phyloP scores from a whole-genome alignment of 1,140 invertebrate genomes.

The Eupristina koningsbergeri region DNA sequence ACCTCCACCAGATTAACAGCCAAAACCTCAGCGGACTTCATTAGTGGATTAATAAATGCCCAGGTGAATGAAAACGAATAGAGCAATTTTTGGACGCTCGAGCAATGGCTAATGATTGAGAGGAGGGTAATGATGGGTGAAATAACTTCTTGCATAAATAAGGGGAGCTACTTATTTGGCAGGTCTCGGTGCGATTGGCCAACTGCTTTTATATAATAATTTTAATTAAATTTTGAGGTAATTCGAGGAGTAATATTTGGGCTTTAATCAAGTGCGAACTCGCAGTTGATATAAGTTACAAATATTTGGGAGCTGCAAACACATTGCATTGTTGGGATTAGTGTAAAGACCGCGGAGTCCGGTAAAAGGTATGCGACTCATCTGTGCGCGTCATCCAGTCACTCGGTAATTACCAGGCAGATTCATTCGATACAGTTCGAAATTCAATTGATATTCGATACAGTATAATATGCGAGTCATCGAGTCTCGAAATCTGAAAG shows the following conservation, averaged over 20 bases:
- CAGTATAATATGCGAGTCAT: neutral
- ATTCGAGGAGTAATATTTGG: neutral
- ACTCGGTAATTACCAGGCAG: neutral
- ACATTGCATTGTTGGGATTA: neutral
- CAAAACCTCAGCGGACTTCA: too few relatives aligned
- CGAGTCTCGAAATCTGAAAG: neutral
- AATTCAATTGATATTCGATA: too few relatives aligned
- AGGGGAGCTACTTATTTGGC: too few relatives aligned
- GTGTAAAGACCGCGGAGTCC: neutral
- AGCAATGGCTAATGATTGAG: too few relatives aligned
- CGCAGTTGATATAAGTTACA: neutral
- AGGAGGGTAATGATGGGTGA: too few relatives aligned
- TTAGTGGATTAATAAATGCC: too few relatives aligned
- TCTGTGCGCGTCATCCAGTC: neutral
- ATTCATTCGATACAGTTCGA: neutral
- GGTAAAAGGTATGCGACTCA: neutral
- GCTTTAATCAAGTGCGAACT: neutral
- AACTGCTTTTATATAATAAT: neutral
- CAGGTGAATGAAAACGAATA: too few relatives aligned
- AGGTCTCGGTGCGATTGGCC: neutral
- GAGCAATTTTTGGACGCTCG: too few relatives aligned
- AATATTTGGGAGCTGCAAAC: neutral
- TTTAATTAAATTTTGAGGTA: slow-evolving; percentile 10
- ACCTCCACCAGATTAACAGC: too few relatives aligned
- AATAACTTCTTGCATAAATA: too few relatives aligned